Evolutionary conservation across 2,113 vertebrate species (phyloP), one percentile per base, ranked within the genome.

Genomic region (Pimephales promelas): DNA sequence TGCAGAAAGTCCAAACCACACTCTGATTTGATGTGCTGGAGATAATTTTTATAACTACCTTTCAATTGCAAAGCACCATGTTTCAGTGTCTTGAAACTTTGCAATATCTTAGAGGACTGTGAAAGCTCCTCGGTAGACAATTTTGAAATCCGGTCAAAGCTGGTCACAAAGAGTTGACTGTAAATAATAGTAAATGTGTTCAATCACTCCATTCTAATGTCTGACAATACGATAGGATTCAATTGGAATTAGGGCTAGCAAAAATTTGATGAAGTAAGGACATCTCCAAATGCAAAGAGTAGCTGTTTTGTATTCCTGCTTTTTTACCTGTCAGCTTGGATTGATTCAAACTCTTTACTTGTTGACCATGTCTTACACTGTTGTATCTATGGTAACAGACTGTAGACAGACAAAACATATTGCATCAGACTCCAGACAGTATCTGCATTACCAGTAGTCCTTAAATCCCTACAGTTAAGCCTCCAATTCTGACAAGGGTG

Each of bases 381-480:
- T 80, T 84, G 52, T 80, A 61, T 66, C 68, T 40, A 71, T 81
- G 47, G 62, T 24, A 81, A 81, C 79, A 81, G 47, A 64, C 66
- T 26, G 79, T 86, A 88, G 89, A 90, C 88, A n/a, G 82, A 56
- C 82, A 43, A 57, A 79, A 47, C 14, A 10, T 64, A 43, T 57
- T 80, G 59, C 84, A 85, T 84, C 80, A 88, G 82, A 74, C 57
- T 54, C 81, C 81, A 86, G 85, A 89, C 87, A 81, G 80, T 73
- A 75, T 78, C 84, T 83, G 64, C 47, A 59, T 86, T 87, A 85
- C 22, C 24, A 89, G 85, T 84, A 83, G 34, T 88, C 71, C 66
- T 84, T 87, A 88, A 86, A 88, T 85, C 79, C 47, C 79, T 76
- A 59, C 84, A 84, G 75, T 87, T 89, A 88, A 91, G 86, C 88